Base-by-base conservation (phyloP, 1,140 invertebrate genomes). In the Drosophila kikkawai region DNA sequence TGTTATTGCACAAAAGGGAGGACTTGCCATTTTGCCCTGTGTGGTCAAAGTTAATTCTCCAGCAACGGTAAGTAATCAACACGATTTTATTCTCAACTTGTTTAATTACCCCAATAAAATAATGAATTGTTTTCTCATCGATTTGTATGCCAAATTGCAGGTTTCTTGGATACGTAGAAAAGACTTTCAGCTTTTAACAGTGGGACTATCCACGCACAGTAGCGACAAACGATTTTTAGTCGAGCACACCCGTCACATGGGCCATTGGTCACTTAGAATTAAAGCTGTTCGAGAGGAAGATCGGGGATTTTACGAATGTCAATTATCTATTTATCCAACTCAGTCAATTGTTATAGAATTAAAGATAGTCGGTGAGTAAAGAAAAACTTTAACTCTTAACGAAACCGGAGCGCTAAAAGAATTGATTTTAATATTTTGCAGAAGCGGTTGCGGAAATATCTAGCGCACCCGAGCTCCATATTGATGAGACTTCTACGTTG, bases 321-420 rank as follows among this genome's bases (percentile, higher is more conserved):
- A 97, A 94, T 94, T 97, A 75, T 96, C 96, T 50, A 96, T 96
- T 45, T 96, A 97, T 93, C 96, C 96, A 58, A 96, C 96, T 59
- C 95, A 95, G 50, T 96, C 96, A 91, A 96, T 96, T 93, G 95
- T 96, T 92, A 93, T 97, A 61, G 94, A 95, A 80, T 94, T 97
- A 74, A 95, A 95, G 92, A 96, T 97, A 71, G 95, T 97, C 71
- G 96, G 96, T 97, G 94, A 95, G 96, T 94, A 44, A 3, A 1
- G 1, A 34, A 19, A 8, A 39, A 19, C 26, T 0, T n/a, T 0
- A 19, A 26, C 2, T 1, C 41, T 7, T 4, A 47, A 37, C 6
- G 0, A 37, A 48, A 22, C 17, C 22, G 12, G 9, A 36, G 7
- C 6, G 50, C 8, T 19, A 36, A 66, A 50, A 2, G 4, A 9